Conservation (phyloP, 2,888 invertebrate species). For the Venusia cambrica region DNA sequence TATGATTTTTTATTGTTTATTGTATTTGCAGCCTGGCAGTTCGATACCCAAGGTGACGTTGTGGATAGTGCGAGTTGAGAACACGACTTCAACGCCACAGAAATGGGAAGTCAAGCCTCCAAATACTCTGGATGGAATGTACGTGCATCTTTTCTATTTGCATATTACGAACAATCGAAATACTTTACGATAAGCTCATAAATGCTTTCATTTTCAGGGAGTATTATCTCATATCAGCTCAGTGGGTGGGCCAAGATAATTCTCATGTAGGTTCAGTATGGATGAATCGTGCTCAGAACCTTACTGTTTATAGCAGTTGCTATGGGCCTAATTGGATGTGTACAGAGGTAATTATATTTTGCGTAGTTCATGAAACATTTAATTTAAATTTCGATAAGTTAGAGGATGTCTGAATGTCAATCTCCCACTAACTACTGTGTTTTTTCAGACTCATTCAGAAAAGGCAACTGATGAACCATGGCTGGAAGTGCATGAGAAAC, state of each 20-base stretch:
- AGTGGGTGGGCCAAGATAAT: slow-evolving; percentile 92
- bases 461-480: slow-evolving; percentile 91
- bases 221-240: slow-evolving; percentile 94
- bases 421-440: too few relatives aligned
- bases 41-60: slow-evolving; percentile 92
- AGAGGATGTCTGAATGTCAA: too few relatives aligned
- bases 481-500: slow-evolving; percentile 92
- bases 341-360: slow-evolving; percentile 86
- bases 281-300: slow-evolving; percentile 96
- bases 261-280: slow-evolving; percentile 92
- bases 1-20: slow-evolving; percentile 12
- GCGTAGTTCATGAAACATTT: too few relatives aligned
- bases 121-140: slow-evolving; percentile 89
- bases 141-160: slow-evolving; percentile 62
- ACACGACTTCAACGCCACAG: slow-evolving; percentile 81
- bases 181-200: background rate
- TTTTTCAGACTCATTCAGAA: slow-evolving; percentile 88
- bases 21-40: slow-evolving; percentile 86
- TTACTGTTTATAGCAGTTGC: slow-evolving; percentile 93
- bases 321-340: slow-evolving; percentile 91
- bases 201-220: slow-evolving; percentile 82
- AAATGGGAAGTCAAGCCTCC: slow-evolving; percentile 88
- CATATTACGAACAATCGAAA: background rate
- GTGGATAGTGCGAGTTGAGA: slow-evolving; percentile 89
- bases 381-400: too few relatives aligned